phyloP scores from a whole-genome alignment of 2,888 invertebrate genomes.

The Dynastes maya region DNA sequence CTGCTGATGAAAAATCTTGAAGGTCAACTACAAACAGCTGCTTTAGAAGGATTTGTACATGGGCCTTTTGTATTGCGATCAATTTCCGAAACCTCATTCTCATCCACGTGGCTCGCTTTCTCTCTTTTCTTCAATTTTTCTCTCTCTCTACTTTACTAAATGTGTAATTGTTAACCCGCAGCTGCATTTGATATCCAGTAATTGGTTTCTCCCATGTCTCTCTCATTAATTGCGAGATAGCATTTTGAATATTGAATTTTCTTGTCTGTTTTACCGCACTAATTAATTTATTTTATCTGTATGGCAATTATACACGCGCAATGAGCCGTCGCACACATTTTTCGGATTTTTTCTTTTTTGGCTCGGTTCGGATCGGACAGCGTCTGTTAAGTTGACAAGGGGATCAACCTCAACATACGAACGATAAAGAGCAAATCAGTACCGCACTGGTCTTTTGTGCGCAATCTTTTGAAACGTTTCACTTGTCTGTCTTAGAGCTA shows the following conservation, averaged over 20 bases:
- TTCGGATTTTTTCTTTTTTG: constrained; percentile 39
- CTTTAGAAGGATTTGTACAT: too few species aligned
- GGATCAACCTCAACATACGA: constrained; percentile 8
- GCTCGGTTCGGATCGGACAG: neutral
- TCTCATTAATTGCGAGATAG: constrained; percentile 45
- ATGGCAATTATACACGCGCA: constrained; percentile 44
- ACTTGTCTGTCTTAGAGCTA: too few species aligned
- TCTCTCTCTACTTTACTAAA: neutral
- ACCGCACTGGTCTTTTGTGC: neutral
- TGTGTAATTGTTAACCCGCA: constrained; percentile 44
- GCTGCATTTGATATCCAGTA: constrained; percentile 45
- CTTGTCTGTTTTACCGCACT: constrained; percentile 44
- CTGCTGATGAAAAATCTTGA: too few species aligned
- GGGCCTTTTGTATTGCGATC: too few species aligned
- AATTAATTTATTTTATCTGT: constrained; percentile 46
- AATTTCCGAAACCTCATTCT: too few species aligned
- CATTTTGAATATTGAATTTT: constrained; percentile 44
- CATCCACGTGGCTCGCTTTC: too few species aligned
- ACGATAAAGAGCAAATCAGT: constrained; percentile 15
- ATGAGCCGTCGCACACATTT: constrained; percentile 42
- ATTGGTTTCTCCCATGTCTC: constrained; percentile 38
- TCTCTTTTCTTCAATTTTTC: too few species aligned
- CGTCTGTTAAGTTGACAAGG: constrained; percentile 18
- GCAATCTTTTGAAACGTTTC: too few species aligned
- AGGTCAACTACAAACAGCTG: too few species aligned